Evolutionary conservation across 2,888 invertebrate species (phyloP), one percentile per base, ranked within the genome.

Genomic region (Morinoia aosen): DNA sequence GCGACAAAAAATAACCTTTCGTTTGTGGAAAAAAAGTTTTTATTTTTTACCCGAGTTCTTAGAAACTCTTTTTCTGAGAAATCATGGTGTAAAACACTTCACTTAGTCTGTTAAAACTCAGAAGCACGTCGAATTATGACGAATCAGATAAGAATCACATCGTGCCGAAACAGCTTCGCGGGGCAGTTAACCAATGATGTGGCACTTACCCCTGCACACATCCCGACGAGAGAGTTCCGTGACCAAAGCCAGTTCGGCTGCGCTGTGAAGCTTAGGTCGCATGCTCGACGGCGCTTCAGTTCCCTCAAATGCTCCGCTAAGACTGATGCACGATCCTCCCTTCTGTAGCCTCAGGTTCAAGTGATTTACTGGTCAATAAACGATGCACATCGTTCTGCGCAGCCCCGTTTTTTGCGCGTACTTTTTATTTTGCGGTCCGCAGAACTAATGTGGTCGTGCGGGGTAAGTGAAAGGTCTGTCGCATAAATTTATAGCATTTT

Each of bases 221-320:
- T 61, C 61, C 61, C 61, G 76, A 76, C 76, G 76, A 76, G 76
- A 33, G 76, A 76, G 76, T 76, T 76, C 76, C 76, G 76, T 76
- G 76, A 76, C 76, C 33, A 0, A 76, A 33, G 76, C 16, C 76
- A 76, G 76, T 76, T 76, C 25, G 25, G 33, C 25, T 16, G 76
- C 33, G 33, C 76, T 76, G 25, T 8, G 76, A 8, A 8, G 25
- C 33, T 2, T 33, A 76, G 76, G 76, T 76, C 76, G 76, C 76
- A 76, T 76, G 76, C 76, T 76, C 25, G 12, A 16, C 8, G 16
- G 76, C 33, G 76, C 76, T 61, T 76, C 25, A 76, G 76, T 76
- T 16, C 76, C 14, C 25, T 33, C 76, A 76, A 76, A 76, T 76
- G 76, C 76, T 33, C 76, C 25, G 76, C 33, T 10, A 76, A 76